A percentile compares a stretch with the other conserved stretches of the same genome.
phyloP scores from a whole-genome alignment of 2,797 vertebrate species.

The Diplodus sargus region DNA sequence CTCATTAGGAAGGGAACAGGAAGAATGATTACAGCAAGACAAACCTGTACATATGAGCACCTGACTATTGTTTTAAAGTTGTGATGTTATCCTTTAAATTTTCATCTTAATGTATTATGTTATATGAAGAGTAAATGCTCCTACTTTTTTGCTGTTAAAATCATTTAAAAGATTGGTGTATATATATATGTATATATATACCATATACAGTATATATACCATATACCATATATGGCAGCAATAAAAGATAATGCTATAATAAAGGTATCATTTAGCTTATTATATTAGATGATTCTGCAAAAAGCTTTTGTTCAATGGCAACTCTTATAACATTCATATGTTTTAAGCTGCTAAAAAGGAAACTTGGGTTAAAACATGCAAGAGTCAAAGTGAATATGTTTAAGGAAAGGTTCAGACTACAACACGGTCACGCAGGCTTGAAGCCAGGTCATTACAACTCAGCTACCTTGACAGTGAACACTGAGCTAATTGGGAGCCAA shows the following conservation, averaged over 20 bases:
- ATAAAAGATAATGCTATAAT: neutral
- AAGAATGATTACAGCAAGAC: neutral
- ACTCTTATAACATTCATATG: neutral
- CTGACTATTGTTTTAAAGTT: neutral
- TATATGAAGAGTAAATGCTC: neutral
- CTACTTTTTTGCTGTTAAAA: neutral
- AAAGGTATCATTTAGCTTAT: neutral
- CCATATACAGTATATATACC: too few species aligned
- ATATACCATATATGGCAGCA: too few species aligned
- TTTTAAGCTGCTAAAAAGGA: conserved; percentile 12
- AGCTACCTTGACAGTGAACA: conserved; percentile 4
- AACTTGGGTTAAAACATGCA: neutral
- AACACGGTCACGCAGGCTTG: neutral
- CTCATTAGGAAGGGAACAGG: neutral
- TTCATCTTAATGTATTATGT: neutral
- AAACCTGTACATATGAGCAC: neutral
- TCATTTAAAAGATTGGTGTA: too few species aligned
- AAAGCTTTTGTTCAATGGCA: neutral
- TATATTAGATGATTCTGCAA: neutral
- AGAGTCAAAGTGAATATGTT: neutral
- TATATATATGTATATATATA: too few species aligned
- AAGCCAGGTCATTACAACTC: neutral
- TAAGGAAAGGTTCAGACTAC: neutral
- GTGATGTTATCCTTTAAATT: neutral
- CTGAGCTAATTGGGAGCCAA: too few species aligned